Percentiles rank a stretch among this genome's conserved stretches.
phyloP scores from a whole-genome alignment of 2,888 invertebrate genomes.

The Sepiola atlantica region DNA sequence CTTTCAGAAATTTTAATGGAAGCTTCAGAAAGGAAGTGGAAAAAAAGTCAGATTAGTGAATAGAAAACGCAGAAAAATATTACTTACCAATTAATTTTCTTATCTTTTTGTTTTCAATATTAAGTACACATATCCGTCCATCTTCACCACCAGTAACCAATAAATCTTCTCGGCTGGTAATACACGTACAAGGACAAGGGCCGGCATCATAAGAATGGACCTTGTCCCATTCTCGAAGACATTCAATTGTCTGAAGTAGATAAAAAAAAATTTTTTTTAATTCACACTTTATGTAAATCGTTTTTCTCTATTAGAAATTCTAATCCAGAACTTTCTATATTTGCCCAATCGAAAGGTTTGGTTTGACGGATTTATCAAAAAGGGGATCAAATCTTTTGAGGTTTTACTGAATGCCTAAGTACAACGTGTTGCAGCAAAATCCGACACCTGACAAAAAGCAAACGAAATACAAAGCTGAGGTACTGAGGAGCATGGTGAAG shows the following conservation, averaged over 20 bases:
- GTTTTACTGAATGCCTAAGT: no score
- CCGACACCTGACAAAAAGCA: no score
- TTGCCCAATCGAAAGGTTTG: no score
- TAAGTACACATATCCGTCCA: constrained; percentile 81
- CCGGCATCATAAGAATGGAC: constrained; percentile 79
- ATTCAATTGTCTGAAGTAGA: constrained; percentile 71
- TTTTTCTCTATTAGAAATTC: no score
- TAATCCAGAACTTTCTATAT: background rate
- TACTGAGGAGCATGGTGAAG: no score
- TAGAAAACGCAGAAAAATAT: background rate
- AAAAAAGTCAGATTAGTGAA: background rate
- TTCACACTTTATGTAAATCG: no score
- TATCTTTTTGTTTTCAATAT: constrained; percentile 77
- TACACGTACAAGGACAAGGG: constrained; percentile 83
- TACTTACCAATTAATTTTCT: constrained; percentile 77
- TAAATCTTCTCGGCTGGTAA: constrained; percentile 85
- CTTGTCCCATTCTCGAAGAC: constrained; percentile 80
- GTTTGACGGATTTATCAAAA: background rate
- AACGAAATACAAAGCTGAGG: no score
- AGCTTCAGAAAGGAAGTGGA: background rate
- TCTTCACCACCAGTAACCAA: constrained; percentile 88
- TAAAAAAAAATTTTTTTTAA: background rate
- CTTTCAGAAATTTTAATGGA: background rate
- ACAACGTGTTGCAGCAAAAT: no score
- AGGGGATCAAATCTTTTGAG: no score